These are phyloP conservation scores for Notospermus geniculatus DNA, from an alignment of 1,140 invertebrate genomes.

Conservation along the genomic window DNA sequence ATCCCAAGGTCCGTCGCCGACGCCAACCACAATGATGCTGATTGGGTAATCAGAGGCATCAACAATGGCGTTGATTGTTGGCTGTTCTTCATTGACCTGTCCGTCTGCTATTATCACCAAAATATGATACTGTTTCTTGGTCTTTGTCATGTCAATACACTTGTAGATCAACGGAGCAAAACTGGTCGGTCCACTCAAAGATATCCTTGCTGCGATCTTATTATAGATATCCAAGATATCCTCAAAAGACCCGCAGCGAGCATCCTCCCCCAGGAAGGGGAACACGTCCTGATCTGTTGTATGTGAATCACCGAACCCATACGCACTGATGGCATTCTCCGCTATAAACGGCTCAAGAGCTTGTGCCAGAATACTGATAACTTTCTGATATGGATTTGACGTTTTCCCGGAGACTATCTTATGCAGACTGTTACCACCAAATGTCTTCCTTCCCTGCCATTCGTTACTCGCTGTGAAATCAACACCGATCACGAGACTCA, in stretches of 20 bases:
- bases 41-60: constrained; percentile 60
- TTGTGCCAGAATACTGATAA: constrained; percentile 59
- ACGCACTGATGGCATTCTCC: constrained; percentile 56
- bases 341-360: constrained; percentile 58
- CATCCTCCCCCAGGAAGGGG: constrained; percentile 41
- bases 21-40: constrained; percentile 62
- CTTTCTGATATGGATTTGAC: constrained; percentile 54
- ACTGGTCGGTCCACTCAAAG: constrained; percentile 55
- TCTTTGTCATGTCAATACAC: constrained; percentile 57
- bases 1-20: constrained; percentile 62
- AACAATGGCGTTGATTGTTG: constrained; percentile 59
- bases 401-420: constrained; percentile 40
- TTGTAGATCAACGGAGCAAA: constrained; percentile 59
- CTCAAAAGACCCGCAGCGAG: constrained; percentile 53
- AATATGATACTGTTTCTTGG: constrained; percentile 56
- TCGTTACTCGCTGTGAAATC: constrained; percentile 63
- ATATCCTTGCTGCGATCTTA: constrained; percentile 39
- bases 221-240: constrained; percentile 52
- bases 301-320: constrained; percentile 58
- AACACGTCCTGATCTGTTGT: constrained; percentile 57
- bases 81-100: constrained; percentile 58
- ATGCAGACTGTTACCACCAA: constrained; percentile 55
- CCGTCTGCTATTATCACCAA: constrained; percentile 61
- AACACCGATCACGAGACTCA: constrained; percentile 56
- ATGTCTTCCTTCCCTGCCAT: constrained; percentile 60